Conservation (phyloP, 2,797 vertebrate genomes). For the Ispidina picta region DNA sequence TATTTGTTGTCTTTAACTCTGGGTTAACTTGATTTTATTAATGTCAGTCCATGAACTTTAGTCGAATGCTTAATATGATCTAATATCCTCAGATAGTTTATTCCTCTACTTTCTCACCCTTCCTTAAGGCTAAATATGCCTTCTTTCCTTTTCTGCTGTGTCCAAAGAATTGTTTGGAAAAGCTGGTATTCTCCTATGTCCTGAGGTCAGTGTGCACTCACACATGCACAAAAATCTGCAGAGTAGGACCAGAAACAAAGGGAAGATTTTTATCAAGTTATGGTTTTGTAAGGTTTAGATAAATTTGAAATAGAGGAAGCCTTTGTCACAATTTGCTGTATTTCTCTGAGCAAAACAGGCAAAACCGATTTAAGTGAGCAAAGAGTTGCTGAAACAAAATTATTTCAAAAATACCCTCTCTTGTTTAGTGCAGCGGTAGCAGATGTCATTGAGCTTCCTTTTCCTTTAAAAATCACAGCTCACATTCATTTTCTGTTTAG, state of each 20-base stretch:
- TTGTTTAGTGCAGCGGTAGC: not conserved
- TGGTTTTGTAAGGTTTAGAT: not conserved
- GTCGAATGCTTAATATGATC: not conserved
- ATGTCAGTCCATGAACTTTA: not conserved
- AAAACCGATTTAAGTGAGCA: not conserved
- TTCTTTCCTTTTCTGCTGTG: not conserved
- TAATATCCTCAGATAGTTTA: not conserved
- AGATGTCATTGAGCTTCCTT: not conserved
- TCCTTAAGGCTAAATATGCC: not conserved
- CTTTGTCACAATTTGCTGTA: not conserved
- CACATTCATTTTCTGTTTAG: not conserved
- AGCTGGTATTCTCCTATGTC: not conserved
- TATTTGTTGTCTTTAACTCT: constrained; percentile 9
- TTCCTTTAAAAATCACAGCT: not conserved
- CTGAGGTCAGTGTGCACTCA: not conserved
- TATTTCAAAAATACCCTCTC: not conserved
- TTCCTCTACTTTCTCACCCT: not conserved
- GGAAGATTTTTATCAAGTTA: not conserved
- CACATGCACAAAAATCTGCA: not conserved
- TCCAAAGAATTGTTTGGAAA: not conserved
- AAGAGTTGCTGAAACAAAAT: not conserved
- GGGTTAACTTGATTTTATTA: constrained; percentile 29
- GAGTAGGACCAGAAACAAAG: not conserved
- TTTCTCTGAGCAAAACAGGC: not conserved
- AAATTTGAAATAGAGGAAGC: not conserved